phyloP scores from a whole-genome alignment of 2,113 vertebrate genomes.

The Paramisgurnus dabryanus region DNA sequence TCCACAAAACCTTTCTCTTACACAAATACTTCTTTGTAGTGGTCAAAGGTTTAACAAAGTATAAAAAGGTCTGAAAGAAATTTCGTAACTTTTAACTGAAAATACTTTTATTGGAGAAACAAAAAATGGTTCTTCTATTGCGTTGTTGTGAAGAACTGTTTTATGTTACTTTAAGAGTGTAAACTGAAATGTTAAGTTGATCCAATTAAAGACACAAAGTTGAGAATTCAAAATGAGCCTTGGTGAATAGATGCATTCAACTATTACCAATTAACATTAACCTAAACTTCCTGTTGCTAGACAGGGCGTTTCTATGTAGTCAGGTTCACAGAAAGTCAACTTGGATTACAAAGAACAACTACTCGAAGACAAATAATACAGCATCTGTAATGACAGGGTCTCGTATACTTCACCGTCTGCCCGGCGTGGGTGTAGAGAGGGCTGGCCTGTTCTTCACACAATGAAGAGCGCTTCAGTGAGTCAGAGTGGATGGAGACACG shows the following conservation, averaged over 20 bases:
- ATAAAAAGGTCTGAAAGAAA: no score
- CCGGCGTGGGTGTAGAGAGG: not conserved
- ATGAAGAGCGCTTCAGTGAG: slow-evolving; percentile 29
- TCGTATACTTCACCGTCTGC: not conserved
- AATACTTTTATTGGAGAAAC: no score
- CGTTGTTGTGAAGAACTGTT: no score
- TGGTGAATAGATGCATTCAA: no score
- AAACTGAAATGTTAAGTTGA: not conserved
- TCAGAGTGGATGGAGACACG: slow-evolving; percentile 4
- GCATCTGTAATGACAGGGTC: not conserved
- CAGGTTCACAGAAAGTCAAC: not conserved
- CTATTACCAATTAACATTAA: no score
- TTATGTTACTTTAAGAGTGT: no score
- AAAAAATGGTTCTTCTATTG: no score
- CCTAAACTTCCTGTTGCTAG: not conserved
- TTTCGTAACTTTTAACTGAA: no score
- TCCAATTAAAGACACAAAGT: not conserved
- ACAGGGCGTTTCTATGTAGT: not conserved
- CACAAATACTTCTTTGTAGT: no score
- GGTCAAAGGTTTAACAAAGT: no score
- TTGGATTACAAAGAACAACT: not conserved
- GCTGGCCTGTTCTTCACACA: slow-evolving; percentile 17
- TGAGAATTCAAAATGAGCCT: not conserved
- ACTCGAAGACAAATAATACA: slow-evolving; percentile 7
- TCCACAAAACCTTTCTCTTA: no score